phyloP scores from a whole-genome alignment of 2,113 vertebrate species.

The Mormyrus lacerda region DNA sequence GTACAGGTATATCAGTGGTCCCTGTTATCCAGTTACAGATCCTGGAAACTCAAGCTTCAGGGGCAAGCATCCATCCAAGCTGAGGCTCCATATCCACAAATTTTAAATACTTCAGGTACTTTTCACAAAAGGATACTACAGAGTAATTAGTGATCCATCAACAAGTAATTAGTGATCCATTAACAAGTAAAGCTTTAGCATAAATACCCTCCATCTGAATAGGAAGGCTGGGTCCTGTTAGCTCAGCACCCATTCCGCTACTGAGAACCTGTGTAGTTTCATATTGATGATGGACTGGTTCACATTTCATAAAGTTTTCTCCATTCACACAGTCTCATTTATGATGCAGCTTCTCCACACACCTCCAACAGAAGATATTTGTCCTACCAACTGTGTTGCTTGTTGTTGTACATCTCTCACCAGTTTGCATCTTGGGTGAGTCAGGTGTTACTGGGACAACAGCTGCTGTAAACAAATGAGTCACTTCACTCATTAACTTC shows the following conservation, averaged over 20 bases:
- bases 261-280: background rate
- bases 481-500: background rate
- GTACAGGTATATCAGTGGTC: background rate
- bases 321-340: background rate
- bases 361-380: background rate
- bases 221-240: background rate
- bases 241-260: background rate
- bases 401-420: background rate
- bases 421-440: background rate
- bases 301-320: background rate
- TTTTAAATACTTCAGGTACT: background rate
- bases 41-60: background rate
- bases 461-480: background rate
- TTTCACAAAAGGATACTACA: background rate
- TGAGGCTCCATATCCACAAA: background rate
- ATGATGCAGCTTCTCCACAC: background rate
- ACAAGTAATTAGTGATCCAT: background rate
- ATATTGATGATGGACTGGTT: background rate
- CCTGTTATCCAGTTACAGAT: background rate
- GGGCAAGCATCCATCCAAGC: background rate
- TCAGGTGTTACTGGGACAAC: background rate
- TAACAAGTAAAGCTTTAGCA: background rate
- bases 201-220: background rate
- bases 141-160: background rate
- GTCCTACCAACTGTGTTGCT: background rate